A percentile compares a stretch with the other conserved stretches of the same genome.
phyloP scores from a whole-genome alignment of 2,888 invertebrate genomes.

The Sericinus montela region DNA sequence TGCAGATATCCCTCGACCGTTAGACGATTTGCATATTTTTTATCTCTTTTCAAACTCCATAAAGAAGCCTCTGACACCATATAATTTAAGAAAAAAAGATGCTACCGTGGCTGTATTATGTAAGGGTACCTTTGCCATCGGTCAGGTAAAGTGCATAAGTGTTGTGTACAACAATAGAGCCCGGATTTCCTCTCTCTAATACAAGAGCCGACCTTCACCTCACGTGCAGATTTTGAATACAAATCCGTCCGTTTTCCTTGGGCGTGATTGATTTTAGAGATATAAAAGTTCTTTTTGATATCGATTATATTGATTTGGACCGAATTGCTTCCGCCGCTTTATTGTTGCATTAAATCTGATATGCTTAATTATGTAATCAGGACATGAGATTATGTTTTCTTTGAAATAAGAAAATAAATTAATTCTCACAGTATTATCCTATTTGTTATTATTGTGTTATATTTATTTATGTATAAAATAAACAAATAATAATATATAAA shows the following conservation, averaged over 20 bases:
- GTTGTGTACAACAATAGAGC: constrained; percentile 66
- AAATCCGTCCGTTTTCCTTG: constrained; percentile 65
- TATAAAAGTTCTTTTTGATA: constrained; percentile 55
- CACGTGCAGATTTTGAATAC: constrained; percentile 74
- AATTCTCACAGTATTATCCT: no score
- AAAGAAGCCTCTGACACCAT: constrained; percentile 47
- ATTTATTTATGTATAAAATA: no score
- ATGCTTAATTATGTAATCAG: constrained; percentile 21
- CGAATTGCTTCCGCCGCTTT: constrained; percentile 41
- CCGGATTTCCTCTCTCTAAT: constrained; percentile 79
- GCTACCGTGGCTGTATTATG: constrained; percentile 46
- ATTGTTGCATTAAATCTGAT: constrained; percentile 28
- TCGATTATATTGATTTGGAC: constrained; percentile 43
- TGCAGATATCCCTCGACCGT: constrained; percentile 53
- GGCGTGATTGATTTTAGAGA: constrained; percentile 77
- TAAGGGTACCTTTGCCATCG: constrained; percentile 56
- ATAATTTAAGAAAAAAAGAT: constrained; percentile 60
- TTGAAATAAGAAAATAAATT: no score
- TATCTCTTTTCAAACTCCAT: constrained; percentile 31
- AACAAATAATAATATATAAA: no score
- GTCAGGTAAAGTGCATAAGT: constrained; percentile 73
- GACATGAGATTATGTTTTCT: neutral
- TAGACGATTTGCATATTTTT: constrained; percentile 67
- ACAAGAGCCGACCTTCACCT: constrained; percentile 67
- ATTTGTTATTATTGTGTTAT: no score